Evolutionary conservation across 2,113 vertebrate species (phyloP).

Genomic region (Onychostruthus taczanowskii): DNA sequence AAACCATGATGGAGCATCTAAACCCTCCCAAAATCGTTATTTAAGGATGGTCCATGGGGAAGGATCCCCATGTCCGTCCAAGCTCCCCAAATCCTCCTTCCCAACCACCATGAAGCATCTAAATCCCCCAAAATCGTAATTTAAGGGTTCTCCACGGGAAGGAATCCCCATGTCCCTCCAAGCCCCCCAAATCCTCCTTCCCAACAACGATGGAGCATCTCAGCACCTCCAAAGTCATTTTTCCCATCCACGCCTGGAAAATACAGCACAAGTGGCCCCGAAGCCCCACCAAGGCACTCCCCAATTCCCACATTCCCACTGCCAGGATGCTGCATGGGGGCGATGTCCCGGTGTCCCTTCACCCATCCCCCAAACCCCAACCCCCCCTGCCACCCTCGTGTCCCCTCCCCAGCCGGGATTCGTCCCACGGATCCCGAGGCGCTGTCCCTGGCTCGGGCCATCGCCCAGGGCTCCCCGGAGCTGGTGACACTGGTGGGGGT

Average conservation of each 20-base stretch:
- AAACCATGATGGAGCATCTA: fast-evolving
- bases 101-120: fast-evolving
- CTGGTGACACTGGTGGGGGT: constrained; percentile 76
- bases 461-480: not conserved
- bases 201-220: fast-evolving
- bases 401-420: constrained; percentile 71
- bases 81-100: fast-evolving
- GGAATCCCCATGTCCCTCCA: fast-evolving
- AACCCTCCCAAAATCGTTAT: fast-evolving
- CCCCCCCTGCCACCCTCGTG: not conserved
- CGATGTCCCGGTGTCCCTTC: no score
- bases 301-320: not conserved
- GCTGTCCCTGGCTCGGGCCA: constrained; percentile 68
- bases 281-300: fast-evolving
- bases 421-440: constrained; percentile 68
- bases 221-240: not conserved
- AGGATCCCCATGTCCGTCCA: no score
- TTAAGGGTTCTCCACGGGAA: fast-evolving
- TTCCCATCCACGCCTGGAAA: not conserved
- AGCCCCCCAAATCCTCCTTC: no score
- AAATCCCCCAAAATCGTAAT: fast-evolving
- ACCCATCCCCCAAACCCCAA: not conserved
- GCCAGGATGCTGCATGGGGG: fast-evolving
- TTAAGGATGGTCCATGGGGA: fast-evolving
- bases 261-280: fast-evolving